These are phyloP conservation scores for Mystacornis crossleyi DNA, from an alignment of 2,113 vertebrate genomes.

Conservation along the genomic window DNA sequence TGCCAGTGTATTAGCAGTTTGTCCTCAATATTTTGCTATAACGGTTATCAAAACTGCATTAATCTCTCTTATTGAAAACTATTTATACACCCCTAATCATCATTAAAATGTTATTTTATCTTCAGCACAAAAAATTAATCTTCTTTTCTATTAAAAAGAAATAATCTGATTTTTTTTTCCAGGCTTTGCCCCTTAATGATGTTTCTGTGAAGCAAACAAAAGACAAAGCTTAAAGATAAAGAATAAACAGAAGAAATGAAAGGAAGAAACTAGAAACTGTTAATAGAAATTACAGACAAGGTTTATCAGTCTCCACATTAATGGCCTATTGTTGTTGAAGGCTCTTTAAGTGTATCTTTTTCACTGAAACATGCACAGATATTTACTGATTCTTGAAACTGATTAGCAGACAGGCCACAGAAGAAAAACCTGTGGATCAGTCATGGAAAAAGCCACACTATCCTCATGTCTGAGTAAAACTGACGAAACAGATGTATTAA, in stretches of 20 bases:
- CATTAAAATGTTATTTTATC: conserved; percentile 43
- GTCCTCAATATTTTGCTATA: conserved; percentile 24
- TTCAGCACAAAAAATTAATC: conserved; percentile 18
- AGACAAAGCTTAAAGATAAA: background rate
- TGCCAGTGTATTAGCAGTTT: background rate
- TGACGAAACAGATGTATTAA: background rate
- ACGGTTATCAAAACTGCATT: background rate
- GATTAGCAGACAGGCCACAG: background rate
- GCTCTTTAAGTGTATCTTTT: background rate
- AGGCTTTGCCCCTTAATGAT: background rate
- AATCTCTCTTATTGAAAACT: conserved; percentile 5
- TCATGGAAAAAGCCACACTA: background rate
- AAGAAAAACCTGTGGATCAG: background rate
- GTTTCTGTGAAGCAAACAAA: background rate
- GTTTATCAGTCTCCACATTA: background rate
- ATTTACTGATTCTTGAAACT: background rate
- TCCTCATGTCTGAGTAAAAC: background rate
- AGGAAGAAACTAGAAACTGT: background rate
- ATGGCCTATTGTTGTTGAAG: background rate
- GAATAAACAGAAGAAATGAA: background rate
- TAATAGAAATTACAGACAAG: background rate
- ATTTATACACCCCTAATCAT: conserved; percentile 3
- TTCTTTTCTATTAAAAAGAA: conserved; percentile 26
- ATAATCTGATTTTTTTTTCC: background rate
- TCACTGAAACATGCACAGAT: background rate